Conservation (phyloP, 1,140 invertebrate species). For the Oryctes rhinoceros region DNA sequence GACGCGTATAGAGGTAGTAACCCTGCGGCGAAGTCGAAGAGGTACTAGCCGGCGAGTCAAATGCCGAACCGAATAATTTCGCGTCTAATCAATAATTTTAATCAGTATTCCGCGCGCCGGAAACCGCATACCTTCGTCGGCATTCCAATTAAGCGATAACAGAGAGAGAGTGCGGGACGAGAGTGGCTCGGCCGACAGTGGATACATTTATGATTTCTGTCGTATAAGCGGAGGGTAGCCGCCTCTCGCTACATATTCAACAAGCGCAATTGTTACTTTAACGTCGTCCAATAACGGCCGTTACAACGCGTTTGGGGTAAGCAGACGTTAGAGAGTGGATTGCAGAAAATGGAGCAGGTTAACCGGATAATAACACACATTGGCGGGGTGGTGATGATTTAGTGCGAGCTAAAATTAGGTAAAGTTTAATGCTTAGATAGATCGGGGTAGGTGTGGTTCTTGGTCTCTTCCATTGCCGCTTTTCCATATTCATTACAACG, state of each 20-base stretch:
- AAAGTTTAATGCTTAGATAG: too few species aligned
- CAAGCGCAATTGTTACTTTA: background rate
- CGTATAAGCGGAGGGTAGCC: background rate
- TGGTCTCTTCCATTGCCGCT: too few species aligned
- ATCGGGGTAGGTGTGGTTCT: too few species aligned
- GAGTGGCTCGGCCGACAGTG: background rate
- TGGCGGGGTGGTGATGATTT: too few species aligned
- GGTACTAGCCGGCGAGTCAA: constrained; percentile 11
- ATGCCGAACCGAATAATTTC: constrained; percentile 28
- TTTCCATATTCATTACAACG: too few species aligned
- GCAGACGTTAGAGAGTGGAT: too few species aligned
- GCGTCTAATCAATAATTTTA: constrained; percentile 29
- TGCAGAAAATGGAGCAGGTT: too few species aligned
- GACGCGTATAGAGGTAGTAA: background rate
- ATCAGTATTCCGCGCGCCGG: constrained; percentile 32
- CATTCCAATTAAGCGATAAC: constrained; percentile 36
- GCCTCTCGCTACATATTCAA: background rate
- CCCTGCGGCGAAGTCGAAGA: background rate
- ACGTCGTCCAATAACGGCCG: background rate
- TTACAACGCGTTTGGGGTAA: background rate
- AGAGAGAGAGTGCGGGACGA: background rate
- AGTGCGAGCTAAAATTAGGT: too few species aligned
- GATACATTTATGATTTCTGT: background rate
- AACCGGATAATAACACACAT: too few species aligned
- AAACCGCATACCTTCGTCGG: constrained; percentile 30